Evolutionary conservation across 2,888 invertebrate species (phyloP).

Genomic region (Linnaemya tessellans): DNA sequence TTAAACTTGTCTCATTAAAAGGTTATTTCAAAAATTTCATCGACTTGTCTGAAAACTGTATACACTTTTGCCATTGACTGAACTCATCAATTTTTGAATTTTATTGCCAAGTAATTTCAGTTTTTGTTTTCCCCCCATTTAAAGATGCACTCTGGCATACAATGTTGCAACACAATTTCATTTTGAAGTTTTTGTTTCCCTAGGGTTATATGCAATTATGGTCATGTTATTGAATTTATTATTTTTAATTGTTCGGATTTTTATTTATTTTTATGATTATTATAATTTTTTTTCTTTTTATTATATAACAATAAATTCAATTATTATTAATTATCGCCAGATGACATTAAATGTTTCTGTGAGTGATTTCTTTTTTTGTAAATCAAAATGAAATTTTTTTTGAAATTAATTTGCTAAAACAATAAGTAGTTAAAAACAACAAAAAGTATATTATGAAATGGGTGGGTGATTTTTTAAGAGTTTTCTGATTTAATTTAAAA

Average conservation of each 20-base stretch:
- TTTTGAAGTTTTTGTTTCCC: constrained; percentile 22
- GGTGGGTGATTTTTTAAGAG: neutral
- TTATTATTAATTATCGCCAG: constrained; percentile 58
- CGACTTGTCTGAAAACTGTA: neutral
- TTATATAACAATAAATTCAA: constrained; percentile 50
- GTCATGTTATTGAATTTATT: constrained; percentile 64
- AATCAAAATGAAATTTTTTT: constrained; percentile 15
- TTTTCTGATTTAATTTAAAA: too few relatives aligned
- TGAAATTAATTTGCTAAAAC: constrained; percentile 32
- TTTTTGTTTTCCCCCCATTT: constrained; percentile 18
- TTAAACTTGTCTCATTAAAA: constrained; percentile 39
- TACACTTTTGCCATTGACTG: neutral
- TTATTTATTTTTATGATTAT: neutral
- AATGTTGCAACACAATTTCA: neutral
- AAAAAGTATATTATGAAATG: neutral
- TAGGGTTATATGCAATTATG: constrained; percentile 46
- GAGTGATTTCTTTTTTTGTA: neutral
- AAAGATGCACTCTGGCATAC: neutral
- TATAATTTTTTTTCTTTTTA: neutral
- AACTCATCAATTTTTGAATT: constrained; percentile 50
- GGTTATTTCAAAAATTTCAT: constrained; percentile 32
- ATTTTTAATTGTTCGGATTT: constrained; percentile 59
- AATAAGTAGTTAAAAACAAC: neutral
- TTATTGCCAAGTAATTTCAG: constrained; percentile 16
- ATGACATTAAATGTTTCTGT: constrained; percentile 40